Base-by-base conservation (phyloP, 2,888 invertebrate genomes). In the Gari tellinella region DNA sequence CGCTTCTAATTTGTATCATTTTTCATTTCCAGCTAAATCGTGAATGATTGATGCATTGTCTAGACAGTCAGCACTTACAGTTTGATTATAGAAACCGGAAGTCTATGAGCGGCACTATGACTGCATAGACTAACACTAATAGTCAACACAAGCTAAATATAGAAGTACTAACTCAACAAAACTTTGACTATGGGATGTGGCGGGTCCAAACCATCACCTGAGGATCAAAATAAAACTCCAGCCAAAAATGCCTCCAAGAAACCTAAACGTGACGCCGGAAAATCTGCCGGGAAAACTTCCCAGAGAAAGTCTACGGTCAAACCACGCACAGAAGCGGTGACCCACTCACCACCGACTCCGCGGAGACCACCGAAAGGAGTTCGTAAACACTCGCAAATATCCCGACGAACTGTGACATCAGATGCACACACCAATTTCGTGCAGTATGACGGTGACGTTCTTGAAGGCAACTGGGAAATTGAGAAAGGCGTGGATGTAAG, bases 401-500 rank as follows among this genome's bases (percentile, higher is more conserved):
- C 65, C 17, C 53, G 53, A 49, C 52, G 60, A 14, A 48, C 38
- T 21, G 46, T 55, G 0, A 55, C 56, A 7, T 21, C 45, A 3
- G 41, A 31, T 25, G 43, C 56, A 0, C 55, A 49, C 26, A n/a
- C 17, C 7, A 31, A 64, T 2, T 41, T 64, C 7, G 57, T 67
- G 4, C 49, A 65, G 8, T 61, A 61, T 23, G 74, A 79, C 19
- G 45, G 55, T 1, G 79, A 79, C 38, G 41, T 31, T 2, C 19
- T 72, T 52, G 67, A 70, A 15, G 81, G 74, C 5, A 58, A 79
- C 46, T 82, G 79, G 79, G 81, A 82, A 31, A 25, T 77, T 10
- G 81, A 82, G 45, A 74, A 69, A 38, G 77, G 74, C 14, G 41
- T 57, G 5, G 81, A 82, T 43, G 74, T 75, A 51, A 72, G 74